Percentiles rank a stretch among this genome's conserved stretches.
Evolutionary conservation across 53 echinoderm and acorn worm species (phyloP).

Genomic region (Paelopatides confundens): DNA sequence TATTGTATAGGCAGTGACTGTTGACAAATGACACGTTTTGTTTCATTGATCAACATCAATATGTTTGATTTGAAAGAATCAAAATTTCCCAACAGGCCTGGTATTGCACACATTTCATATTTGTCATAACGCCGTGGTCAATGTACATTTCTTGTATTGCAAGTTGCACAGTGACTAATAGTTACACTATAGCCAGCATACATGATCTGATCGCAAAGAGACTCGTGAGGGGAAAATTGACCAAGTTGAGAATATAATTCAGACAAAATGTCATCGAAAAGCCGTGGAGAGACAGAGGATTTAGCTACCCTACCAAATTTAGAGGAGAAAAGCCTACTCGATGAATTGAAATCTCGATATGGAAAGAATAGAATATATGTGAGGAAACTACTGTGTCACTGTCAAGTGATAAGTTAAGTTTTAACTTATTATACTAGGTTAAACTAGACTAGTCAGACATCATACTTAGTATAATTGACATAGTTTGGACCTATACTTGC

Average conservation of each 20-base stretch:
- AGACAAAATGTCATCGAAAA: constrained; percentile 56
- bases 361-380: constrained; percentile 87
- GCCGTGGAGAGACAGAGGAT: constrained; percentile 82
- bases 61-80: background rate
- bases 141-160: too few species aligned
- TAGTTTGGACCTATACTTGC: too few species aligned
- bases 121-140: background rate
- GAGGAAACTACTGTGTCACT: constrained; percentile 57
- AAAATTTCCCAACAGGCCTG: background rate
- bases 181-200: too few species aligned
- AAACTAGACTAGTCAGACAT: too few species aligned
- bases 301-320: constrained; percentile 82
- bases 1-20: too few species aligned
- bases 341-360: constrained; percentile 83
- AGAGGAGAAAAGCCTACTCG: constrained; percentile 85
- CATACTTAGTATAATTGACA: too few species aligned
- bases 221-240: background rate
- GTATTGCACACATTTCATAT: background rate
- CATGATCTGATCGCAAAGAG: too few species aligned
- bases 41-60: background rate
- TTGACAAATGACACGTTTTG: background rate
- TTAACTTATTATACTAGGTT: too few species aligned
- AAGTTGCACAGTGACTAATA: too few species aligned
- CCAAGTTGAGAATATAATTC: background rate
- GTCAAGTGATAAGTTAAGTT: background rate